A percentile compares a stretch with the other conserved stretches of the same genome.
Conservation (phyloP, 2,797 vertebrate genomes). For the Tangara arthus region DNA sequence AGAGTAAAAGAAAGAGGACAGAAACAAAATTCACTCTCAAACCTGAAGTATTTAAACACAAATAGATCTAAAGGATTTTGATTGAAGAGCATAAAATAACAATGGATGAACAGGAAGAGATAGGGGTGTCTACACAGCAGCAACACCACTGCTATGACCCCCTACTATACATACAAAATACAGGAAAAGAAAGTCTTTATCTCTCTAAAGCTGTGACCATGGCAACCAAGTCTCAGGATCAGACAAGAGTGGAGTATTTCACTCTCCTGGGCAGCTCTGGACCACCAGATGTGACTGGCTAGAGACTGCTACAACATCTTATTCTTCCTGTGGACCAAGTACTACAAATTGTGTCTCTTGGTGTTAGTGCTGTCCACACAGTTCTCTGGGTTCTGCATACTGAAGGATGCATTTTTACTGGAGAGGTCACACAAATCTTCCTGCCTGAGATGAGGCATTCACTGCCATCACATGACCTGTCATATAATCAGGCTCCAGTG, state of each 20-base stretch:
- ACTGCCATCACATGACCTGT: not conserved
- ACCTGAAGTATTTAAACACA: not conserved
- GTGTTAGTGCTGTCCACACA: not conserved
- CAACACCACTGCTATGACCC: not conserved
- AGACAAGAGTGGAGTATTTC: conserved; percentile 27
- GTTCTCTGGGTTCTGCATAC: not conserved
- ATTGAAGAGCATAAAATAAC: not conserved
- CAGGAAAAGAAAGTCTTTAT: conserved; percentile 36
- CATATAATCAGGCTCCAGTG: conserved; percentile 27
- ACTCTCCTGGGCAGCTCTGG: conserved; percentile 34
- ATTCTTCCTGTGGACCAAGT: conserved; percentile 14
- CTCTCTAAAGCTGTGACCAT: conserved; percentile 58
- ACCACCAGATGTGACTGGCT: conserved; percentile 5
- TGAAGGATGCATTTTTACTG: not conserved
- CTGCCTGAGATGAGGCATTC: not conserved
- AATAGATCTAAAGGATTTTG: not conserved
- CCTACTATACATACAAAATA: conserved; percentile 20
- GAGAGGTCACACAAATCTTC: not conserved
- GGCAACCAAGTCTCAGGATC: conserved; percentile 54
- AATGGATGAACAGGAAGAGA: not conserved
- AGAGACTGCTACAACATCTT: conserved; percentile 24
- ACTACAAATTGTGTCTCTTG: conserved; percentile 43
- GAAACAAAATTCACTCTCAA: not conserved
- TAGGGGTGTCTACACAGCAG: not conserved
- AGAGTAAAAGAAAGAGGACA: not conserved